Percentiles rank a stretch among this genome's conserved stretches.
phyloP scores from a whole-genome alignment of 2,113 vertebrate genomes.

The Chaetura pelagica region DNA sequence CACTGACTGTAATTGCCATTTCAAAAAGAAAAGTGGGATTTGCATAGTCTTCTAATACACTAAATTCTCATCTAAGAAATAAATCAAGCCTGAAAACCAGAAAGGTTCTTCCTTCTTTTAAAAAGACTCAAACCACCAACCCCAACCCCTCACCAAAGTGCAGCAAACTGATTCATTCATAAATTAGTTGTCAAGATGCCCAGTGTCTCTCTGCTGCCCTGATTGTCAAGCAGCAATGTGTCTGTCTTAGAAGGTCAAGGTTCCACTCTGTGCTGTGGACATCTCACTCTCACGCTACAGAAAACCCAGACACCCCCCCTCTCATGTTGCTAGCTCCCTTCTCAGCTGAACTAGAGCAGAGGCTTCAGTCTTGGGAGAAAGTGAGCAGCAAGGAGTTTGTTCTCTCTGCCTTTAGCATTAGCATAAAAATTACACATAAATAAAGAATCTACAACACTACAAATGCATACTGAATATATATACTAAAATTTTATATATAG shows the following conservation, averaged over 20 bases:
- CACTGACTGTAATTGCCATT: conserved; percentile 36
- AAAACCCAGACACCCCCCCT: too few species aligned
- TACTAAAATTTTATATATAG: background rate
- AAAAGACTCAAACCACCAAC: background rate
- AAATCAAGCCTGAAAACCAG: background rate
- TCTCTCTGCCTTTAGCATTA: background rate
- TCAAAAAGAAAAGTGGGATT: conserved; percentile 20
- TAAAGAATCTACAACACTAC: background rate
- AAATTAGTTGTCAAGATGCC: background rate
- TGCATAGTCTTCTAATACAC: background rate
- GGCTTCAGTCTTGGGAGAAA: background rate
- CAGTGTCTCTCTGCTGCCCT: background rate
- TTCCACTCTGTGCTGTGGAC: background rate
- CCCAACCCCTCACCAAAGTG: background rate
- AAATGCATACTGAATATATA: background rate
- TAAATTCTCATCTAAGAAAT: background rate
- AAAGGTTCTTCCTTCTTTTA: background rate
- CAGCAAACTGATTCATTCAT: background rate
- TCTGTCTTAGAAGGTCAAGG: background rate
- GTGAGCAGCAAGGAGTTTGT: fast-evolving
- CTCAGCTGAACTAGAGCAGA: background rate
- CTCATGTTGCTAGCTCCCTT: background rate
- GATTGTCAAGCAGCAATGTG: background rate
- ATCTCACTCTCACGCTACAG: fast-evolving
- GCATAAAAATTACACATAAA: background rate